phyloP scores from a whole-genome alignment of 1,140 invertebrate genomes.

The Danaus plexippus region DNA sequence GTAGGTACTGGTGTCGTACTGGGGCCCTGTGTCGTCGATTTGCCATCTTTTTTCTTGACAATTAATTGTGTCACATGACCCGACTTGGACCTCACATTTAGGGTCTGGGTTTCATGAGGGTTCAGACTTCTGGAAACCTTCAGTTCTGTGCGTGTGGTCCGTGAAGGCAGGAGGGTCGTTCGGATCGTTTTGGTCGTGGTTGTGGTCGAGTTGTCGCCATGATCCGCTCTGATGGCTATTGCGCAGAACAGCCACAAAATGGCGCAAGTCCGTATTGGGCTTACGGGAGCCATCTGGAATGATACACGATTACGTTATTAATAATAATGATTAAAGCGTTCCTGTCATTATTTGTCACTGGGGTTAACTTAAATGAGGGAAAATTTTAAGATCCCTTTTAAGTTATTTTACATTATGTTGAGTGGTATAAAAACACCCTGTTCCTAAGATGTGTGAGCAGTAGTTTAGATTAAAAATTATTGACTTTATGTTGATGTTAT shows the following conservation, averaged over 20 bases:
- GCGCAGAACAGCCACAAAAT: conserved; percentile 50
- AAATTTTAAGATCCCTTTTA: too few relatives aligned
- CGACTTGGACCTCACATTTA: conserved; percentile 81
- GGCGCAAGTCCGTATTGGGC: conserved; percentile 45
- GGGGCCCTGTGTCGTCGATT: conserved; percentile 39
- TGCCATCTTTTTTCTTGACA: conserved; percentile 79
- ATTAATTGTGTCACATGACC: conserved; percentile 83
- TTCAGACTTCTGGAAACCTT: conserved; percentile 84
- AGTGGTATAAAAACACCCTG: too few relatives aligned
- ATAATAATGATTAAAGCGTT: too few relatives aligned
- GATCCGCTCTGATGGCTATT: conserved; percentile 29
- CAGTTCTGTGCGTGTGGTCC: conserved; percentile 78
- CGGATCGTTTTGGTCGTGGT: conserved; percentile 59
- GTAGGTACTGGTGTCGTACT: conserved; percentile 47
- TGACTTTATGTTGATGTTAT: too few relatives aligned
- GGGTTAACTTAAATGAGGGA: too few relatives aligned
- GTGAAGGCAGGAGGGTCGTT: conserved; percentile 59
- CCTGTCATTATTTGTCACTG: too few relatives aligned
- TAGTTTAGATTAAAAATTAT: too few relatives aligned
- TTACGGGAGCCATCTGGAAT: conserved; percentile 65
- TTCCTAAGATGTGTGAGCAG: too few relatives aligned
- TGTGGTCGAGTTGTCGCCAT: conserved; percentile 43
- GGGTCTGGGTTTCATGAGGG: conserved; percentile 80
- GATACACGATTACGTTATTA: conserved; percentile 18
- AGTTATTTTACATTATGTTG: too few relatives aligned